Percentiles rank a stretch among this genome's conserved stretches.
Evolutionary conservation across 2,888 invertebrate genomes (phyloP).

Genomic region (Andricus quercusramuli): DNA sequence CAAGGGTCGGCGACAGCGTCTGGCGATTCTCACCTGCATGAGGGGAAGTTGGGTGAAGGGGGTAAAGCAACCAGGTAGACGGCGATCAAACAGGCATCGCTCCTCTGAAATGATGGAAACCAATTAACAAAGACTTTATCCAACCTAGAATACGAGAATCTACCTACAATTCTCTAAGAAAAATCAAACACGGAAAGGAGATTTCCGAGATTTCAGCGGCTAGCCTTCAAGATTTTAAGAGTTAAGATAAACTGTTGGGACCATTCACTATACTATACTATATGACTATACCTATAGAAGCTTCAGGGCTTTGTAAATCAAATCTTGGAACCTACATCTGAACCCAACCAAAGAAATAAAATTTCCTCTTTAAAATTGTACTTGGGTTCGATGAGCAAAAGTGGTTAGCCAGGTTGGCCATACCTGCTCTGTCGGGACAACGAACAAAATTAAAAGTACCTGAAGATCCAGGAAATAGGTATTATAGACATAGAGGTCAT

Average conservation of each 20-base stretch:
- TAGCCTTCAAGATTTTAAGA: not conserved
- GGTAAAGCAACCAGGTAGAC: too few species aligned
- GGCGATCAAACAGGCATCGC: too few species aligned
- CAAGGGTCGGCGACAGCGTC: too few species aligned
- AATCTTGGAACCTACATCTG: not conserved
- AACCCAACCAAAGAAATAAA: not conserved
- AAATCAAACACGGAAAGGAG: not conserved
- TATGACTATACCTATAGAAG: too few species aligned
- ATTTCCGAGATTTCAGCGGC: not conserved
- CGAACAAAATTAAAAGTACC: constrained; percentile 4
- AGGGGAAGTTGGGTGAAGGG: too few species aligned
- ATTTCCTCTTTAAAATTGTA: constrained; percentile 12
- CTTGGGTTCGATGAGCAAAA: constrained; percentile 16
- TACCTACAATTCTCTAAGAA: too few species aligned
- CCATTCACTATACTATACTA: too few species aligned
- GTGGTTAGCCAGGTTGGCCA: constrained; percentile 12
- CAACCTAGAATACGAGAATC: too few species aligned
- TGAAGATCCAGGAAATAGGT: not conserved
- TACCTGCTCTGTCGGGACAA: not conserved
- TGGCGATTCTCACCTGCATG: too few species aligned
- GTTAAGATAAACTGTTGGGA: not conserved
- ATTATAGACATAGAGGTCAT: too few species aligned
- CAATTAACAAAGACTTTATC: too few species aligned
- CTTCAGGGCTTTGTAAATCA: constrained; percentile 26
- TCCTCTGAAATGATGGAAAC: too few species aligned